These are phyloP conservation scores for Natator depressus DNA, from an alignment of 2,113 vertebrate genomes.

Conservation along the genomic window DNA sequence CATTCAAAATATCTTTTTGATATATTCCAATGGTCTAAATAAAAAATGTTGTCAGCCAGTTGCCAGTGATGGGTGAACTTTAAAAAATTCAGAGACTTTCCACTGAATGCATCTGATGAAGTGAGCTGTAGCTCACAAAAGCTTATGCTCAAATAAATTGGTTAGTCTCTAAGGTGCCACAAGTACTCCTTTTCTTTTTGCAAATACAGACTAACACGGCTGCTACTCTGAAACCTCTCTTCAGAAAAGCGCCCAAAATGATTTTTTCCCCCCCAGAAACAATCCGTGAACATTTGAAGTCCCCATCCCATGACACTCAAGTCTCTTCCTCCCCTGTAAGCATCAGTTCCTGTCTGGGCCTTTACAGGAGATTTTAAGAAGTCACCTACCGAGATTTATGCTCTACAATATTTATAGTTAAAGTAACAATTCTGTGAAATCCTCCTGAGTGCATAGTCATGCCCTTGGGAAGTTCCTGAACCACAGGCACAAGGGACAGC, in stretches of 20 bases:
- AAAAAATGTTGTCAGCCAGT: not conserved
- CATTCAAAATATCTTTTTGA: not conserved
- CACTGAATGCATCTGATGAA: too few relatives aligned
- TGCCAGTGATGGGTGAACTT: not conserved
- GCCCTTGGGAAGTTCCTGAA: not conserved
- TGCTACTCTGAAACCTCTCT: not conserved
- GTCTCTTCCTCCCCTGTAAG: not conserved
- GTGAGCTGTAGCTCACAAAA: too few relatives aligned
- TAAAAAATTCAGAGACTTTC: not conserved
- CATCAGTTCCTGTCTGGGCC: not conserved
- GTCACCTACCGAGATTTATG: not conserved
- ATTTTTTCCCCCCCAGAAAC: fast-evolving
- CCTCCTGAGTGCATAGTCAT: not conserved
- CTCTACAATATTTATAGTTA: not conserved
- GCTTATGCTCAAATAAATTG: too few relatives aligned
- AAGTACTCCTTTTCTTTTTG: too few relatives aligned
- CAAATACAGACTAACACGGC: too few relatives aligned
- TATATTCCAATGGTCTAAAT: not conserved
- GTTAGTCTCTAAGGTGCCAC: too few relatives aligned
- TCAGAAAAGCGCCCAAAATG: not conserved
- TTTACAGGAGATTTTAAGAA: not conserved
- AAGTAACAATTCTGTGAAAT: not conserved
- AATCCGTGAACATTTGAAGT: not conserved
- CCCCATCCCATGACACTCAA: not conserved
- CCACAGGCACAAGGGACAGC: constrained; percentile 4